Percentiles rank a stretch among this genome's conserved stretches.
Evolutionary conservation across 1,140 invertebrate genomes (phyloP).

Genomic region (Ctenoplectra terminalis): DNA sequence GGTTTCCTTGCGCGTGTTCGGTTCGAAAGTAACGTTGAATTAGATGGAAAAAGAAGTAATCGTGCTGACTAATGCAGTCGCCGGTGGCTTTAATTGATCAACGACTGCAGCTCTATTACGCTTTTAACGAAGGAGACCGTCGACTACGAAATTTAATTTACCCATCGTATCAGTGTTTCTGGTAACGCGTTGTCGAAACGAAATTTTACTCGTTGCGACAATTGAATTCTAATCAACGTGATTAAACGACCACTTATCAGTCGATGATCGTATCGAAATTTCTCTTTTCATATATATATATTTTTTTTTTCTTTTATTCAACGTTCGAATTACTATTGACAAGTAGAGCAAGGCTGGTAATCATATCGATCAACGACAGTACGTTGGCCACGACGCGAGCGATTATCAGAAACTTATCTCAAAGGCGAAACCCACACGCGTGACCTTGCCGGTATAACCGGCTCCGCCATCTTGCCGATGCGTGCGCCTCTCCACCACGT

Average conservation of each 20-base stretch:
- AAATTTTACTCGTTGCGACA: not conserved
- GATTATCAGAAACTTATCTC: slow-evolving; percentile 72
- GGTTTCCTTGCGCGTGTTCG: not conserved
- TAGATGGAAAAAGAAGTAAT: not conserved
- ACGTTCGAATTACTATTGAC: slow-evolving; percentile 5
- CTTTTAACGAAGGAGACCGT: not conserved
- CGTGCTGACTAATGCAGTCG: not conserved
- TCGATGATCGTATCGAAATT: not conserved
- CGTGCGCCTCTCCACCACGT: slow-evolving; percentile 59
- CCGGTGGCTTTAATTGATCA: slow-evolving; percentile 33
- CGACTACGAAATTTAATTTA: not conserved
- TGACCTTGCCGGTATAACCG: slow-evolving; percentile 74
- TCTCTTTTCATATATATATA: too few relatives aligned
- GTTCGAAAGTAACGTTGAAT: not conserved
- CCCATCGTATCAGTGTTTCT: not conserved
- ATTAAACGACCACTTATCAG: not conserved
- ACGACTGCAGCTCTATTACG: not conserved
- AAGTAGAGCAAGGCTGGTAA: slow-evolving; percentile 16
- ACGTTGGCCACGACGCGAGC: slow-evolving; percentile 25
- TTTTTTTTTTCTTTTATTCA: too few relatives aligned
- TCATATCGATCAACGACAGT: slow-evolving; percentile 54
- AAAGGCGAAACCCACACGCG: slow-evolving; percentile 66
- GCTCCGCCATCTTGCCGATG: slow-evolving; percentile 73
- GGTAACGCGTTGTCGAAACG: not conserved
- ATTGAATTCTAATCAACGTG: not conserved